Percentiles rank a stretch among this genome's conserved stretches.
Conservation (phyloP, 2,797 vertebrate genomes). For the Gallinago nigripennis region DNA sequence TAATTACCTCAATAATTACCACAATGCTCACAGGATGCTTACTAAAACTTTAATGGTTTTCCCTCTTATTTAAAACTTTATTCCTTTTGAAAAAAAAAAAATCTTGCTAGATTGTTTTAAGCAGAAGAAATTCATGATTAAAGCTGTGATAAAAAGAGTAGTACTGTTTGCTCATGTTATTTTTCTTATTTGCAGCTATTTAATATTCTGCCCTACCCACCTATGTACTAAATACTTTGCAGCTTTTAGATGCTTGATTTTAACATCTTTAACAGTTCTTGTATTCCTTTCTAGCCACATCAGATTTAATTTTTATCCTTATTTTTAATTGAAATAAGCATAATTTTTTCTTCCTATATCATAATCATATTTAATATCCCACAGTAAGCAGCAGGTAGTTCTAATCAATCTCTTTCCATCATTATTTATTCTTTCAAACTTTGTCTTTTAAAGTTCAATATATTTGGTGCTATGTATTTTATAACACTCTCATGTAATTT, state of each 20-base stretch:
- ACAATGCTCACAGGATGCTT: neutral
- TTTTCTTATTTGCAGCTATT: neutral
- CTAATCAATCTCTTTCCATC: neutral
- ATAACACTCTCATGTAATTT: neutral
- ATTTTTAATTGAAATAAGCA: neutral
- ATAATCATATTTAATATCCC: neutral
- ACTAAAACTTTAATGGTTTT: neutral
- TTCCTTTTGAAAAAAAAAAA: neutral
- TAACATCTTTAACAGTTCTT: neutral
- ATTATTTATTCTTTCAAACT: neutral
- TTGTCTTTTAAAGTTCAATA: neutral
- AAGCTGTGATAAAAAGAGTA: neutral
- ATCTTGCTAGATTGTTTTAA: neutral
- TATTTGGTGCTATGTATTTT: neutral
- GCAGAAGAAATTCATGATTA: neutral
- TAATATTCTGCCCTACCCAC: neutral
- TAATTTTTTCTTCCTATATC: neutral
- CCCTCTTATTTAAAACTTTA: neutral
- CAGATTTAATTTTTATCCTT: neutral
- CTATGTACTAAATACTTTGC: neutral
- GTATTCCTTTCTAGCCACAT: neutral
- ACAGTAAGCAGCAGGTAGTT: neutral
- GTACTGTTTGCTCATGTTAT: neutral
- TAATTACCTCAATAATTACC: neutral
- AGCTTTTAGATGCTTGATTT: neutral